Percentiles rank a stretch among this genome's conserved stretches.
Conservation (phyloP, 37 sponge, comb jelly and placozoan species). For the Chondrosia reniformis region DNA sequence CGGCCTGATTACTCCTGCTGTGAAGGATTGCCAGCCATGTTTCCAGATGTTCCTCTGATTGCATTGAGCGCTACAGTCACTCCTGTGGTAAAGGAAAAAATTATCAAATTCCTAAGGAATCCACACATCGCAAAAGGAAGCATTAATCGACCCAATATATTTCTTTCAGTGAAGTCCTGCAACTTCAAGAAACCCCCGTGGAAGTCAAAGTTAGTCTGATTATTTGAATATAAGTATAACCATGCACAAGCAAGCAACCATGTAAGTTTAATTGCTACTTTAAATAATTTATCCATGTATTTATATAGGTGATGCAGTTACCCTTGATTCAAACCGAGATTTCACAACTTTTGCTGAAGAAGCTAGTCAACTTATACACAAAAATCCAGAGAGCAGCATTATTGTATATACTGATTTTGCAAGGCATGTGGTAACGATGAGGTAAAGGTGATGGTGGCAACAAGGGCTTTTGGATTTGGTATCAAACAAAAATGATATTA, state of each 20-base stretch:
- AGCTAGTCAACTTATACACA: neutral
- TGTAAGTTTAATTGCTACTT: too few relatives aligned
- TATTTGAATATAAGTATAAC: too few relatives aligned
- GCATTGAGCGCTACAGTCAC: slow-evolving; percentile 5
- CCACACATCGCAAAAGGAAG: neutral
- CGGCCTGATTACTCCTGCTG: neutral
- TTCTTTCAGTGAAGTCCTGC: too few relatives aligned
- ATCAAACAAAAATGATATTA: neutral
- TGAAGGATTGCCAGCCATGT: neutral
- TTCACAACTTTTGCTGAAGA: neutral
- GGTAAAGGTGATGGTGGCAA: slow-evolving; percentile 18
- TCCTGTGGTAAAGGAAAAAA: neutral
- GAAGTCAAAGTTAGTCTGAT: too few relatives aligned
- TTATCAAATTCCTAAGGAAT: neutral
- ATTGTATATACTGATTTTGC: slow-evolving; percentile 42
- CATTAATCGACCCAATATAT: neutral
- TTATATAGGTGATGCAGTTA: too few relatives aligned
- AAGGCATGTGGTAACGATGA: slow-evolving; percentile 12
- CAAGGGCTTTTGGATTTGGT: slow-evolving; percentile 28
- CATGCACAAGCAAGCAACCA: too few relatives aligned
- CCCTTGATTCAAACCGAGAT: too few relatives aligned
- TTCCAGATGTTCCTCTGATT: neutral
- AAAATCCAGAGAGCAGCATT: neutral
- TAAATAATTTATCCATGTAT: too few relatives aligned
- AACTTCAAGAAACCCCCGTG: too few relatives aligned